phyloP scores from a whole-genome alignment of 2,113 vertebrate species.

The Ovibos moschatus region DNA sequence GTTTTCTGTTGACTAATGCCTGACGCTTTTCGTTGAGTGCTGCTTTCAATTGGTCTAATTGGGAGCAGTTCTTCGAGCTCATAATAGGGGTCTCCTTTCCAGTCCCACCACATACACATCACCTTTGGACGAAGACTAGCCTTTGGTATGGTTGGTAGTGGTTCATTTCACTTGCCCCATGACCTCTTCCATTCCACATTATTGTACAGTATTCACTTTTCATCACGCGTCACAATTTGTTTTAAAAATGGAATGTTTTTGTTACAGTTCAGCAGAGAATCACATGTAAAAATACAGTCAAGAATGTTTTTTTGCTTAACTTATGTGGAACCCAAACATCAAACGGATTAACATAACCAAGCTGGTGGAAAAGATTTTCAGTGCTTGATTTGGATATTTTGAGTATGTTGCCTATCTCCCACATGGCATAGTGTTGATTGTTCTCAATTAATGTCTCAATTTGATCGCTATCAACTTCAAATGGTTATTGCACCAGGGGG shows the following conservation, averaged over 20 bases:
- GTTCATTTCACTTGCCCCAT: neutral
- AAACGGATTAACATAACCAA: neutral
- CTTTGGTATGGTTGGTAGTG: neutral
- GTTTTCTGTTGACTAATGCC: neutral
- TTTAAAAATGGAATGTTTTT: neutral
- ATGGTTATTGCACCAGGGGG: neutral
- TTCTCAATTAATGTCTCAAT: neutral
- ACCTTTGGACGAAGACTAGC: neutral
- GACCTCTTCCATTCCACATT: neutral
- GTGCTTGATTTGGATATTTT: neutral
- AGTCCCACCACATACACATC: neutral
- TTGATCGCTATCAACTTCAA: neutral
- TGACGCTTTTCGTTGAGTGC: neutral
- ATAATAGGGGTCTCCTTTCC: neutral
- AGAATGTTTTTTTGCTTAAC: neutral
- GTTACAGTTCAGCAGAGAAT: neutral
- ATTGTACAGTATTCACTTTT: neutral
- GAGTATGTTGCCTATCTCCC: neutral
- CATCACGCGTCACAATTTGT: neutral
- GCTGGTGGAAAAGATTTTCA: neutral
- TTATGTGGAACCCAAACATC: neutral
- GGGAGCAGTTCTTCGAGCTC: neutral
- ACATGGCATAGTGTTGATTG: neutral
- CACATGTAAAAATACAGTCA: neutral
- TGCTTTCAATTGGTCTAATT: neutral